Conservation (phyloP, 1,140 invertebrate species). For the Eumeta japonica region DNA sequence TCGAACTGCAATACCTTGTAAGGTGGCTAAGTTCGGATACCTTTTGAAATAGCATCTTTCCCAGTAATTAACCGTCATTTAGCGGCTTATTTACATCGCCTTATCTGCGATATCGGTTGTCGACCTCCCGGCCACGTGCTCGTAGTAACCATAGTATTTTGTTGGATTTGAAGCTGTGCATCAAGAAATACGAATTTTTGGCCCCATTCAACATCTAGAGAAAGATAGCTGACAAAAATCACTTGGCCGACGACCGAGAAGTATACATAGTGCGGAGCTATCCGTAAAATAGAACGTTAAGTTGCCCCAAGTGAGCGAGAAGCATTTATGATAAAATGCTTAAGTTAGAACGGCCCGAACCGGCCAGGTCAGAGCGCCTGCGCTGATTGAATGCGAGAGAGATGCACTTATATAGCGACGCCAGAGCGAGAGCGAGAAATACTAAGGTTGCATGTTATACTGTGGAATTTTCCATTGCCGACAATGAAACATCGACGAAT, state of each 20-base stretch:
- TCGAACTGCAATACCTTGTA: too few relatives aligned
- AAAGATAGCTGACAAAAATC: slow-evolving; percentile 55
- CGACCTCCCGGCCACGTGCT: slow-evolving; percentile 49
- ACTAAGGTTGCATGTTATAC: slow-evolving; percentile 47
- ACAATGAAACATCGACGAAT: slow-evolving; percentile 51
- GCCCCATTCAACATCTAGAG: slow-evolving; percentile 54
- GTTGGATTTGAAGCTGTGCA: slow-evolving; percentile 54
- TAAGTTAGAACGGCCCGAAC: slow-evolving; percentile 27
- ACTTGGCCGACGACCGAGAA: slow-evolving; percentile 55
- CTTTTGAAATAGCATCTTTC: too few relatives aligned
- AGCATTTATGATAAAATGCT: slow-evolving; percentile 15
- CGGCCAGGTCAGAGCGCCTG: slow-evolving; percentile 48
- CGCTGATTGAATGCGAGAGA: slow-evolving; percentile 37
- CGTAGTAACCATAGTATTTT: slow-evolving; percentile 46
- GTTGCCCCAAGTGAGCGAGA: slow-evolving; percentile 32
- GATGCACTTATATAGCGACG: slow-evolving; percentile 22
- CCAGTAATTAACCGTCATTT: not conserved
- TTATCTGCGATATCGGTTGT: slow-evolving; percentile 51
- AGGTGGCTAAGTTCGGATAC: too few relatives aligned
- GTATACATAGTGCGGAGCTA: slow-evolving; percentile 56
- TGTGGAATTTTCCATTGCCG: slow-evolving; percentile 54
- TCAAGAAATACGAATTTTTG: slow-evolving; percentile 46
- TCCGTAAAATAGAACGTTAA: slow-evolving; percentile 55
- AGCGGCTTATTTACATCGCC: too few relatives aligned
- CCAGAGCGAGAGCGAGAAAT: slow-evolving; percentile 22